Base-by-base conservation (phyloP, 2,113 vertebrate genomes). In the Pteruthius melanotis region DNA sequence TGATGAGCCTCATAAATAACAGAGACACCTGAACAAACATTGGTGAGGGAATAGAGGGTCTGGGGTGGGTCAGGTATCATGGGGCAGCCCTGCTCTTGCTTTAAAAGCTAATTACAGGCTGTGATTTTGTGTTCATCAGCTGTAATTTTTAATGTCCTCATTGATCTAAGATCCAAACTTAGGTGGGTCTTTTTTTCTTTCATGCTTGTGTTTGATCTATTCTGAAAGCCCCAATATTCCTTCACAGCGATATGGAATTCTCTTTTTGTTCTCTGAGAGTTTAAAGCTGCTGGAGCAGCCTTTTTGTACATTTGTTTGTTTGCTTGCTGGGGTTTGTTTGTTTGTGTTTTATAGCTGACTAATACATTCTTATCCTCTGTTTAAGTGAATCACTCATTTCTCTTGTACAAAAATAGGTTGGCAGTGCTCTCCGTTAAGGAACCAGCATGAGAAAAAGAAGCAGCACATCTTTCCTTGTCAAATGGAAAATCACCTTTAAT, bases 1-100 rank as follows among this genome's bases (percentile, higher is more conserved):
- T 79, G 87, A 95, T 85, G 89, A 97, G 70, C 30, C 31, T 75
- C 89, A 72, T 64, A n/a, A 96, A 92, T 89, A 89, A 89, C 31
- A 45, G 50, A 59, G 23, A 31, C 3, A 1, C 1, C 26, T 4
- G 45, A 22, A 75, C 20, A n/a, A n/a, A 13, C 50, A 54, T 10
- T 5, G 31, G 30, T 2, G 56, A n/a, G 65, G 49, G 23, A 47
- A 6, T 1, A 1, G 1, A 3, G 12, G 7, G 3, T 3, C 31
- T 57, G 4, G 37, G 11, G 0, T 49, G 22, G 30, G 4, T 7
- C 8, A 4, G 24, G 9, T 13, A 3, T 2, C 1, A 0, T 2
- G 2, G 22, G 15, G 6, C 0, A 50, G 47, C 2, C 57, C 52
- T 64, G 20, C 1, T 18, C 2, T 27, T 9, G 4, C 1, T 28